phyloP scores from a whole-genome alignment of 2,797 vertebrate genomes.

The Decapterus maruadsi region DNA sequence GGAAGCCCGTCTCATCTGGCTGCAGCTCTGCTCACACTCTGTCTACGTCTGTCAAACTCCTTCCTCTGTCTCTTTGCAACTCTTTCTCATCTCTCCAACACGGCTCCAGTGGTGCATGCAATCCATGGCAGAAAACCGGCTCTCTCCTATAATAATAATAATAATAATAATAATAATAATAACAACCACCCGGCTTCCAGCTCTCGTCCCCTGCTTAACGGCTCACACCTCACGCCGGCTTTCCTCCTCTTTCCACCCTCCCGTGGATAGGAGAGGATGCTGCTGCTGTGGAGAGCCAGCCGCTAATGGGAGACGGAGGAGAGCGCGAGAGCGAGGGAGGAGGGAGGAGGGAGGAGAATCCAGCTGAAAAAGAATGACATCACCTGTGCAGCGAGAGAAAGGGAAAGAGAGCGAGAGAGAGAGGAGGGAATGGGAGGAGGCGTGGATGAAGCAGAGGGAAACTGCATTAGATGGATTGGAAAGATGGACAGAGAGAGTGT shows the following conservation, averaged over 20 bases:
- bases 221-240: constrained; percentile 81
- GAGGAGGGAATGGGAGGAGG: constrained; percentile 56
- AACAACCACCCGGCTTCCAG: constrained; percentile 77
- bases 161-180: no score
- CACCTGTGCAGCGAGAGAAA: constrained; percentile 88
- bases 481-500: constrained; percentile 39
- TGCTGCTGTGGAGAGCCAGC: constrained; percentile 91
- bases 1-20: constrained; percentile 43
- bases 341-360: constrained; percentile 86
- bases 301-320: constrained; percentile 87
- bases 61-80: constrained; percentile 53
- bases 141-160: constrained; percentile 33
- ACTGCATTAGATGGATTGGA: constrained; percentile 95
- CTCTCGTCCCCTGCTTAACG: constrained; percentile 57
- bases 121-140: constrained; percentile 48
- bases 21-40: constrained; percentile 54
- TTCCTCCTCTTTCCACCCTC: constrained; percentile 75
- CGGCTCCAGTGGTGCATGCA: constrained; percentile 47
- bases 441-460: constrained; percentile 79
- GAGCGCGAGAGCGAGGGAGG: constrained; percentile 79
- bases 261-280: constrained; percentile 91
- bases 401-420: constrained; percentile 81
- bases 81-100: constrained; percentile 44
- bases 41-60: constrained; percentile 53
- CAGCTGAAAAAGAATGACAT: constrained; percentile 99